Evolutionary conservation across 1,140 invertebrate genomes (phyloP).

Genomic region (Eupeodes corollae): DNA sequence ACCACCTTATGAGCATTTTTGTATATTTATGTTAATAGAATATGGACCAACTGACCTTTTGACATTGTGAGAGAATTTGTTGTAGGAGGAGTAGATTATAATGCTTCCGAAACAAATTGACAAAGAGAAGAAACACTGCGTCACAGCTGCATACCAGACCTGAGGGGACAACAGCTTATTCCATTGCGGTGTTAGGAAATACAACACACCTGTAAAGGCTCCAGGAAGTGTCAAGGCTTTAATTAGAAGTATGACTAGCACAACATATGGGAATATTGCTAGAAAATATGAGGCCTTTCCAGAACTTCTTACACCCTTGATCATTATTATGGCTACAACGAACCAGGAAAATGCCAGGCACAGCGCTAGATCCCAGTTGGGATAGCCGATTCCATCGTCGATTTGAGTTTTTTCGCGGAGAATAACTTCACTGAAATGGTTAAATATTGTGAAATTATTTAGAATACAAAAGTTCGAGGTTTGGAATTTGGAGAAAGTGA

Average conservation of each 20-base stretch:
- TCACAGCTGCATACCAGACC: conserved; percentile 64
- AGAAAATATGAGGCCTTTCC: conserved; percentile 67
- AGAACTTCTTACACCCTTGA: conserved; percentile 60
- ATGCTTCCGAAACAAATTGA: conserved; percentile 62
- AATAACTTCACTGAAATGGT: too few species aligned
- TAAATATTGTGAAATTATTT: too few species aligned
- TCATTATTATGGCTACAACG: conserved; percentile 57
- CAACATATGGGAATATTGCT: conserved; percentile 69
- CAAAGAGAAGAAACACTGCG: conserved; percentile 65
- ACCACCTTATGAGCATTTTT: background rate
- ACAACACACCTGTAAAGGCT: conserved; percentile 55
- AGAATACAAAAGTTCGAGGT: too few species aligned
- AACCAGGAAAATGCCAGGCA: conserved; percentile 64
- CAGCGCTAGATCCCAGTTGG: conserved; percentile 58
- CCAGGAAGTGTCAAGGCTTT: conserved; percentile 58
- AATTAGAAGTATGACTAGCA: conserved; percentile 59
- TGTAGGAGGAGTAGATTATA: conserved; percentile 67
- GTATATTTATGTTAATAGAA: conserved; percentile 8
- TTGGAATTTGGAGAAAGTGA: too few species aligned
- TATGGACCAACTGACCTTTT: conserved; percentile 68
- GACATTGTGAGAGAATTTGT: conserved; percentile 65
- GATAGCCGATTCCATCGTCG: conserved; percentile 46
- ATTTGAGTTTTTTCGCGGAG: conserved; percentile 41
- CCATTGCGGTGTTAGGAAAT: conserved; percentile 51
- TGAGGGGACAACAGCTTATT: conserved; percentile 43